Percentiles rank a stretch among this genome's conserved stretches.
These are phyloP conservation scores for Philopedon plagiatum DNA, from an alignment of 2,888 invertebrate genomes.

Conservation along the genomic window DNA sequence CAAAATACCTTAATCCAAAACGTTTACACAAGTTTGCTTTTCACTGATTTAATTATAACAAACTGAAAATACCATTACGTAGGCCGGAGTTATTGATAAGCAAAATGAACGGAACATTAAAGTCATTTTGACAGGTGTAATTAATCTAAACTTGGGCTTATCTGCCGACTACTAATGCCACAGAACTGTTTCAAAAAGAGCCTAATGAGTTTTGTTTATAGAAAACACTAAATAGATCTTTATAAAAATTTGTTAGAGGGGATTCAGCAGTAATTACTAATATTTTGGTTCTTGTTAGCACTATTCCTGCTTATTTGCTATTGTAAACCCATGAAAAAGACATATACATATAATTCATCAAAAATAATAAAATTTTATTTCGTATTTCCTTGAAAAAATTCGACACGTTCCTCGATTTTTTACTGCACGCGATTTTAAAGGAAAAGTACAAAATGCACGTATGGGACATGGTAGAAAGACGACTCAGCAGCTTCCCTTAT, in stretches of 20 bases:
- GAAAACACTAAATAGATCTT: background rate
- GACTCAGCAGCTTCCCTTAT: too few species aligned
- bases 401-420: too few species aligned
- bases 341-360: too few species aligned
- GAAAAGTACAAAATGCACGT: too few species aligned
- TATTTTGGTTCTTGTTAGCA: too few species aligned
- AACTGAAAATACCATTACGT: constrained; percentile 5
- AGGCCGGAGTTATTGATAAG: background rate
- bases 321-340: too few species aligned
- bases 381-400: too few species aligned
- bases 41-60: background rate
- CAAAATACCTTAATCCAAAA: constrained; percentile 12
- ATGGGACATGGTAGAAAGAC: too few species aligned
- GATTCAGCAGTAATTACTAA: too few species aligned
- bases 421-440: too few species aligned
- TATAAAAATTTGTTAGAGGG: background rate
- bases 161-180: constrained; percentile 11
- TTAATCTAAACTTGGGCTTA: constrained; percentile 6
- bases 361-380: too few species aligned
- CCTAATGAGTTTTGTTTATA: background rate
- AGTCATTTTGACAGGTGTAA: constrained; percentile 6
- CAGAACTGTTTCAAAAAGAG: background rate
- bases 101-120: constrained; percentile 8
- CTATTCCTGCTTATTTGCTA: too few species aligned
- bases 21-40: background rate